Conservation (phyloP, 2,888 invertebrate species). For the Campoplex nolae region DNA sequence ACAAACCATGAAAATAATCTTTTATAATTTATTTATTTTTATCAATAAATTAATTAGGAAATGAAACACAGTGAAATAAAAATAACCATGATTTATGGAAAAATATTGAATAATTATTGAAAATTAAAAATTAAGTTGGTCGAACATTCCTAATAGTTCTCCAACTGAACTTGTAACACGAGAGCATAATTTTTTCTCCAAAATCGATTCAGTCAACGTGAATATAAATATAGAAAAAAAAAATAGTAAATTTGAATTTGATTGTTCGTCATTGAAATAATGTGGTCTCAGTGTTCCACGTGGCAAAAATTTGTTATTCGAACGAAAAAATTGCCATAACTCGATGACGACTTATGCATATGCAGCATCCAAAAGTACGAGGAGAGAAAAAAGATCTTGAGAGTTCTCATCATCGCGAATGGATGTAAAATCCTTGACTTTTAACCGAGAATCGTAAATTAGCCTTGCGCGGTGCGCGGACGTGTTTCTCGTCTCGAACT, state of each 20-base stretch:
- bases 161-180: too few relatives aligned
- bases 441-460: constrained; percentile 75
- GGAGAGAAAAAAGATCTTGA: not conserved
- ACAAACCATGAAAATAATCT: not conserved
- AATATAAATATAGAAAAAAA: not conserved
- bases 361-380: constrained; percentile 15
- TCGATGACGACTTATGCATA: not conserved
- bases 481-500: constrained; percentile 68
- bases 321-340: not conserved
- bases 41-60: not conserved
- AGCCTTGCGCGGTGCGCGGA: constrained; percentile 65
- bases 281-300: not conserved
- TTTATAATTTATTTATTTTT: too few relatives aligned
- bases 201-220: not conserved
- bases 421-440: constrained; percentile 73
- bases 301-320: not conserved
- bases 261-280: constrained; percentile 1
- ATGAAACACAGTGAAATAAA: not conserved
- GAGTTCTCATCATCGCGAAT: constrained; percentile 29
- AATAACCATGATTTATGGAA: not conserved
- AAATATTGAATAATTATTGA: not conserved
- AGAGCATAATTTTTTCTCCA: not conserved
- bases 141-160: too few relatives aligned
- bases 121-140: not conserved
- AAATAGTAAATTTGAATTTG: not conserved